Conservation (phyloP, 2,113 vertebrate species). For the Okapia johnstoni region DNA sequence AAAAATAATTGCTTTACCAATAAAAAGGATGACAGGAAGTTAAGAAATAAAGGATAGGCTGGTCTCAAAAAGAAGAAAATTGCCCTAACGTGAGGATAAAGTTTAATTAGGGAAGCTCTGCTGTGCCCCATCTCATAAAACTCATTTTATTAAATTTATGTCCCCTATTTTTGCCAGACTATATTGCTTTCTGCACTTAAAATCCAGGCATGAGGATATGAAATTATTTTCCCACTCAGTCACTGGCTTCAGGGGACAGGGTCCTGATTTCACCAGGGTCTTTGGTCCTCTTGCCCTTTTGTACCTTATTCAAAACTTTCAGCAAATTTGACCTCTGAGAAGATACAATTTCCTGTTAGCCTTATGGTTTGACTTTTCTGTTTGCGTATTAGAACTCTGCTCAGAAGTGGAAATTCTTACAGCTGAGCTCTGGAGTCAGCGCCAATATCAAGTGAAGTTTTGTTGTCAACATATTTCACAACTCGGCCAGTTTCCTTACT, state of each 20-base stretch:
- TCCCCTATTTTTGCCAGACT: slow-evolving; percentile 56
- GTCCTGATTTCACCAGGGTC: slow-evolving; percentile 55
- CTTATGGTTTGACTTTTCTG: background rate
- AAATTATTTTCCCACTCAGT: slow-evolving; percentile 64
- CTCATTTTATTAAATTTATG: slow-evolving; percentile 76
- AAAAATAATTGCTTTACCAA: slow-evolving; percentile 62
- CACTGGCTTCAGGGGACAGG: slow-evolving; percentile 70
- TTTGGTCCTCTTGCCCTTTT: slow-evolving; percentile 59
- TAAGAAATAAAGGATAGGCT: slow-evolving; percentile 50
- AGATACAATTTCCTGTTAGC: slow-evolving; percentile 63
- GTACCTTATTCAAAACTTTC: slow-evolving; percentile 65
- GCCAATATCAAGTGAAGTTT: background rate
- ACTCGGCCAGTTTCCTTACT: background rate
- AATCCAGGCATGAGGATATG: slow-evolving; percentile 70
- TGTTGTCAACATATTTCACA: background rate
- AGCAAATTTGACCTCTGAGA: slow-evolving; percentile 55
- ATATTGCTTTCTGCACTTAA: slow-evolving; percentile 74
- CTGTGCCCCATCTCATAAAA: slow-evolving; percentile 61
- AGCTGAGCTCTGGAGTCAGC: background rate
- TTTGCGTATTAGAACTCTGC: background rate
- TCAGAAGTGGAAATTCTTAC: background rate
- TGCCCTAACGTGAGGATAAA: slow-evolving; percentile 44
- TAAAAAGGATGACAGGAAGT: slow-evolving; percentile 59
- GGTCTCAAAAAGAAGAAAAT: slow-evolving; percentile 50
- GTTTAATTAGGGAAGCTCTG: slow-evolving; percentile 67